Base-by-base conservation (phyloP, 2,113 vertebrate species). In the Regulus satrapa region DNA sequence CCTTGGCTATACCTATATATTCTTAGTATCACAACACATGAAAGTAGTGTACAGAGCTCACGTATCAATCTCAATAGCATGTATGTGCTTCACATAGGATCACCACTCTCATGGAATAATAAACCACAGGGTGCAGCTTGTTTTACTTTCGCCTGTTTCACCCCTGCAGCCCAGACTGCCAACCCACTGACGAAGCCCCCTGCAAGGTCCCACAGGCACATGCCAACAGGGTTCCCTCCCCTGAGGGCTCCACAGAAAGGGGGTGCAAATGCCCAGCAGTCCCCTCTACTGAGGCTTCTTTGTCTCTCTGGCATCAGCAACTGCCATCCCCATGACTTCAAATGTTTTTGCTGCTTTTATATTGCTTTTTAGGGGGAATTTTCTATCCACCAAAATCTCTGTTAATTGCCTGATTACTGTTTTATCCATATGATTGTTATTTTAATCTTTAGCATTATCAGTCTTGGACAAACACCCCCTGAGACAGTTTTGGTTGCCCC, bases 191-290 rank as follows among this genome's bases (percentile, higher is more conserved):
- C 26, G 24, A 68, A 61, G 5, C 2, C 6, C 5, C 8, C 4
- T 55, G n/a, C 8, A 28, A 21, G 14, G 16, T 45, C 17, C 10
- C 12, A 2, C 5, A 34, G 15, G 17, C 41, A 40, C 12, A 12
- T 63, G 23, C 24, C 46, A 48, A 1, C 0, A 2, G 23, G 2
- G 2, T 43, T 75, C 17, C 31, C 29, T 63, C 19, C 3, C 5
- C 13, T 45, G 3, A 36, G 29, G 49, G 34, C 28, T 36, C 40
- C 13, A 26, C 19, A 12, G 40, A 31, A 71, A 21, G 21, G 21
- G 18, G 14, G 2, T 52, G 8, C n/a, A 32, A 51, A 13, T 78
- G 31, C 23, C 38, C 32, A 32, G 29, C 2, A 0, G 16, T 56
- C 46, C 24, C 19, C 28, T 49, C 40, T 25, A 62, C 31, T 26